A percentile compares a stretch with the other conserved stretches of the same genome.
Evolutionary conservation across 2,113 vertebrate genomes (phyloP).

Genomic region (Chamaea fasciata): DNA sequence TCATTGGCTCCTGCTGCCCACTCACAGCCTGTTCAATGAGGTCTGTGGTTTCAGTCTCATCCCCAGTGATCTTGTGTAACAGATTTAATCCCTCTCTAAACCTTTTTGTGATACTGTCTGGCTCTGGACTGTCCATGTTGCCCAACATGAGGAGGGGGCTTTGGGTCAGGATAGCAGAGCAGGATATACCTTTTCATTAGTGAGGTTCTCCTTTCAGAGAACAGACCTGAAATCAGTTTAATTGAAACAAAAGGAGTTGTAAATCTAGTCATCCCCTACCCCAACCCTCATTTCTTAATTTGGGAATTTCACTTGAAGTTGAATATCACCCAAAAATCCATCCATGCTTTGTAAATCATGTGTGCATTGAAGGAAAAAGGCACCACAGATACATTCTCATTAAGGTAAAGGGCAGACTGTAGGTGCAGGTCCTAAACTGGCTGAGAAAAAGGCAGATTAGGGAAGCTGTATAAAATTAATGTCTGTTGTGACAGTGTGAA

Average conservation of each 20-base stretch:
- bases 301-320: neutral
- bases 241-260: neutral
- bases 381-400: no score
- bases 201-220: neutral
- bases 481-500: neutral
- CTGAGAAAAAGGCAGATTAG: neutral
- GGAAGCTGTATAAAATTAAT: neutral
- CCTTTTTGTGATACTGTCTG: neutral
- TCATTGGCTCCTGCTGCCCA: neutral
- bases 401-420: neutral
- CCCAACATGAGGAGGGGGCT: rapidly evolving
- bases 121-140: neutral
- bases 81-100: neutral
- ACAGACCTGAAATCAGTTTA: neutral
- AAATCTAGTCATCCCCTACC: neutral
- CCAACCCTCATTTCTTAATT: neutral
- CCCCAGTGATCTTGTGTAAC: neutral
- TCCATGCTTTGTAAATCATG: neutral
- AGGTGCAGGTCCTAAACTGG: neutral
- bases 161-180: neutral
- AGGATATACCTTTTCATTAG: neutral
- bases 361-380: neutral
- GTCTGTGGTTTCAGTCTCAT: neutral
- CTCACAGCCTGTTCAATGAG: neutral
- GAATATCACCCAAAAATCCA: neutral